These are phyloP conservation scores for Hirtodrosophila duncani DNA, from an alignment of 2,888 invertebrate species.

Conservation along the genomic window DNA sequence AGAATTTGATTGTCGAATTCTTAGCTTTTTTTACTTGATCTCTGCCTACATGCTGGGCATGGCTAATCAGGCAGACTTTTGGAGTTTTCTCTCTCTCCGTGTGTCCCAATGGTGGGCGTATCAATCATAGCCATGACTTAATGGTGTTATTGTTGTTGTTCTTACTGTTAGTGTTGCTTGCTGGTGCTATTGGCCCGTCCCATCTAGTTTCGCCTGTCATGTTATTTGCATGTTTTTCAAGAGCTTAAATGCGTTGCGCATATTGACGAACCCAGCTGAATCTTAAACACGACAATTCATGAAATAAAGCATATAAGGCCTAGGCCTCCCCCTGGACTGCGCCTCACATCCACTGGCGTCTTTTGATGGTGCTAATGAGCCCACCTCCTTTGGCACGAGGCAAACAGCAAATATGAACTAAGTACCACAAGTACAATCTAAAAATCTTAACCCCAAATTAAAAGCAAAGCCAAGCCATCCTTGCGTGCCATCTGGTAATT, in stretches of 20 bases:
- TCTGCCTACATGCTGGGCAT: slow-evolving; percentile 37
- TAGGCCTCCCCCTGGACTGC: no score
- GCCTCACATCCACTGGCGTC: no score
- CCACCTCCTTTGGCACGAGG: no score
- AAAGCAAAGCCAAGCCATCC: slow-evolving; percentile 12
- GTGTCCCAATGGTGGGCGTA: slow-evolving; percentile 52
- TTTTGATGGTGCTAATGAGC: no score
- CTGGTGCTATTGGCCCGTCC: neutral
- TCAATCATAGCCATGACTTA: slow-evolving; percentile 39
- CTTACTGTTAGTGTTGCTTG: slow-evolving; percentile 21
- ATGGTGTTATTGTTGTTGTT: neutral
- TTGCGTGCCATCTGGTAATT: slow-evolving; percentile 48
- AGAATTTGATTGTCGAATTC: no score
- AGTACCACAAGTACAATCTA: no score
- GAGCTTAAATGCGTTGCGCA: slow-evolving; percentile 46
- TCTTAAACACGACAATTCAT: no score
- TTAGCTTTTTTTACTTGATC: slow-evolving; percentile 9
- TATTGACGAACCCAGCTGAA: slow-evolving; percentile 22
- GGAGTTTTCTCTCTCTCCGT: slow-evolving; percentile 29
- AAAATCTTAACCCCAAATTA: slow-evolving; percentile 9
- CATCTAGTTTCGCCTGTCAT: slow-evolving; percentile 44
- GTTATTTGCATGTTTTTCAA: slow-evolving; percentile 55
- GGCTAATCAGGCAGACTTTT: slow-evolving; percentile 49
- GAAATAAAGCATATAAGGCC: neutral
- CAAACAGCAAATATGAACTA: no score